Base-by-base conservation (phyloP, 2,888 invertebrate genomes). In the Nymphalis polychloros region DNA sequence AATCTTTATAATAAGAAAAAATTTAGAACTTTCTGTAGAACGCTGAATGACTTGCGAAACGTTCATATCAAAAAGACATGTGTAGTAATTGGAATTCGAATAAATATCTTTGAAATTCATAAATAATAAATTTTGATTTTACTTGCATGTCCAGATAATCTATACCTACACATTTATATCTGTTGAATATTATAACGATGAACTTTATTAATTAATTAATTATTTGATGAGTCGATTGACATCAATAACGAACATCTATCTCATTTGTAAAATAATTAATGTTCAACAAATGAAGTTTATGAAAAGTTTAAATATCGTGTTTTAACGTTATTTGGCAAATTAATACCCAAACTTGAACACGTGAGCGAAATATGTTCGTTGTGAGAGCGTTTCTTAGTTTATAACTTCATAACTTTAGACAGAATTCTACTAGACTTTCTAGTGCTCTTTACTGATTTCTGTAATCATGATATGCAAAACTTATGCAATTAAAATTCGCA, bases 271-370 rank as follows among this genome's bases (percentile, higher is more conserved):
- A 86, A 86, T 88, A 88, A 88, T 90, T 87, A 89, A 87, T 86
- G 88, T 89, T 86, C 88, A 88, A 89, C 87, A 88, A 89, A 87
- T 85, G 74, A 88, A 89, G 84, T 89, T 89, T 75, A 79, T 81
- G 81, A 85, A 82, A 85, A 87, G 86, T 88, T 89, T 83, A 86
- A 89, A 87, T 87, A 87, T 86, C 88, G 87, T 88, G 86, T 90
- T 89, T 88, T 87, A 82, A 78, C 85, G 84, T 88, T 88, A 90
- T 89, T 88, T 89, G 88, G 86, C 88, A 87, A 90, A 90, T 89
- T 88, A 89, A 89, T 90, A 88, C 86, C 78, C 75, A 84, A 90
- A 90, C 85, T 90, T 89, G 85, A 86, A 85, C 85, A 88, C 84
- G 86, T 85, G 81, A 85, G 86, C 81, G 82, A 84, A 86, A 88